Evolutionary conservation across 2,113 vertebrate genomes (phyloP).

Genomic region (Colaptes auratus): DNA sequence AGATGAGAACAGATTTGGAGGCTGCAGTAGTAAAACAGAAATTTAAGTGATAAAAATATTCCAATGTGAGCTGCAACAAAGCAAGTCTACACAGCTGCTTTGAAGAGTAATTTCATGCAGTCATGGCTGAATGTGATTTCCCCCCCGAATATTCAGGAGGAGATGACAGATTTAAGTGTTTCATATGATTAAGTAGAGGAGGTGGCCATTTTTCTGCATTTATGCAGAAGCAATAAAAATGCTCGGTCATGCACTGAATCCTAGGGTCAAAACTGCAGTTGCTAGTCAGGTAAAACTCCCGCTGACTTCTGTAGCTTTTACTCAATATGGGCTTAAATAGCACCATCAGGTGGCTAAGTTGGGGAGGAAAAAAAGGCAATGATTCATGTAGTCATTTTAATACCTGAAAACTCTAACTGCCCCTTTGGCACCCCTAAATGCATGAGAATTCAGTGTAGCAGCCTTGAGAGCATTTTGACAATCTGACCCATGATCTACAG

Average conservation of each 20-base stretch:
- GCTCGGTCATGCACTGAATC: conserved; percentile 16
- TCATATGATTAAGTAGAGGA: conserved; percentile 42
- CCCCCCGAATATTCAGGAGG: neutral
- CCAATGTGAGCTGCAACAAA: neutral
- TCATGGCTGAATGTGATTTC: neutral
- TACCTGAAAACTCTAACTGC: fast-evolving
- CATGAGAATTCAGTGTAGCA: neutral
- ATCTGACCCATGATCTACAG: neutral
- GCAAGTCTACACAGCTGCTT: neutral
- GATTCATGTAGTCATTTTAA: neutral
- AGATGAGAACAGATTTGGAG: neutral
- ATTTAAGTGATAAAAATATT: conserved; percentile 4
- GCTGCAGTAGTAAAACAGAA: neutral
- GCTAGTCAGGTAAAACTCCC: neutral
- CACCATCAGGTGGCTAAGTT: neutral
- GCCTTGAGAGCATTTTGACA: neutral
- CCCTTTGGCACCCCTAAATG: neutral
- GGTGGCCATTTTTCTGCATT: conserved; percentile 54
- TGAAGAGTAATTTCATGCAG: conserved; percentile 23
- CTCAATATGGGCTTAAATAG: neutral
- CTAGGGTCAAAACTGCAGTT: conserved; percentile 35
- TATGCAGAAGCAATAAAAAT: conserved; percentile 51
- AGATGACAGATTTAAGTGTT: conserved; percentile 48
- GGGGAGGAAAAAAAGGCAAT: neutral
- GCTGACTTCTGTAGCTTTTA: neutral